A percentile compares a stretch with the other conserved stretches of the same genome.
Conservation (phyloP, 2,797 vertebrate species). For the Sebastes itinus region DNA sequence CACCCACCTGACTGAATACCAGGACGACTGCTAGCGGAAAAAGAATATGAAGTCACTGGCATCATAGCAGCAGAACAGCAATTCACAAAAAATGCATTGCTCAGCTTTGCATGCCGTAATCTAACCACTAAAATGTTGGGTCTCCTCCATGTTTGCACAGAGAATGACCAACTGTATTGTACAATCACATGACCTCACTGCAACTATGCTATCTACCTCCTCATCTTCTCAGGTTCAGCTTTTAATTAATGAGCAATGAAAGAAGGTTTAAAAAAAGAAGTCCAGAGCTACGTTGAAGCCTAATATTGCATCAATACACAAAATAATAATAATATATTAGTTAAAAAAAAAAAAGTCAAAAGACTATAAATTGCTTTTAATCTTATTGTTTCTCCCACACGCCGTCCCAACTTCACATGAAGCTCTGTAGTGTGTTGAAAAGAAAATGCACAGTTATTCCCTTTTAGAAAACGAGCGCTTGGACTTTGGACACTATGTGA, state of each 20-base stretch:
- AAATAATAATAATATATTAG: background rate
- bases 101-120: slow-evolving; percentile 14
- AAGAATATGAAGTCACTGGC: background rate
- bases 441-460: background rate
- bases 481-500: background rate
- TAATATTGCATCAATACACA: background rate
- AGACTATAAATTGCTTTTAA: background rate
- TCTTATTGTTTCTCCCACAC: background rate
- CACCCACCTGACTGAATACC: background rate
- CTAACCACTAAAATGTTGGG: background rate
- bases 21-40: background rate
- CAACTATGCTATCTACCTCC: slow-evolving; percentile 58
- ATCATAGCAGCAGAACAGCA: background rate
- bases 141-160: background rate
- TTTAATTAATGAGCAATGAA: background rate
- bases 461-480: background rate
- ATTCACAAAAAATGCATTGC: background rate
- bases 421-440: background rate
- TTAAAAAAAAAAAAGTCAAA: background rate
- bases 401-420: slow-evolving; percentile 7
- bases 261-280: background rate
- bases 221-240: slow-evolving; percentile 30
- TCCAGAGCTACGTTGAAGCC: background rate
- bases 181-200: slow-evolving; percentile 15
- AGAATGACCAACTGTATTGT: slow-evolving; percentile 29